Conservation (phyloP, 2,888 invertebrate genomes). For the Megamerina dolium region DNA sequence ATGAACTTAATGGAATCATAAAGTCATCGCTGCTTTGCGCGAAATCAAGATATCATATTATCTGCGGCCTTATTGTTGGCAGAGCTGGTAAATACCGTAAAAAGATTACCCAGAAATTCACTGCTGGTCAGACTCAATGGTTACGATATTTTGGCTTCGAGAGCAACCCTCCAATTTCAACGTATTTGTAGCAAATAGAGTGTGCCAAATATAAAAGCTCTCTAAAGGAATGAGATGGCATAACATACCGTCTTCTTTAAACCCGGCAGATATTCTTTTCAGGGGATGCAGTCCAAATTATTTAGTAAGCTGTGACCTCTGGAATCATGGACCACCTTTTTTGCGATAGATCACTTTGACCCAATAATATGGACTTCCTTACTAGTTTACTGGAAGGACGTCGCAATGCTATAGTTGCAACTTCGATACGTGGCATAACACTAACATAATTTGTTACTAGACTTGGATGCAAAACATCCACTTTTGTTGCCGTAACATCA, state of each 20-base stretch:
- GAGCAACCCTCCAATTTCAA: too few relatives aligned
- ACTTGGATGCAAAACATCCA: too few relatives aligned
- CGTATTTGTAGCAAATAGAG: slow-evolving; percentile 11
- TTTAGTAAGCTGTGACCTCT: too few relatives aligned
- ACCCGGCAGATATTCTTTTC: too few relatives aligned
- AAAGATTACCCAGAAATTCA: slow-evolving; percentile 1
- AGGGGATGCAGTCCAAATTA: slow-evolving; percentile 8
- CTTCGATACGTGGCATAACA: slow-evolving; percentile 2
- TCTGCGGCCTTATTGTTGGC: too few relatives aligned
- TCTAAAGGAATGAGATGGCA: slow-evolving; percentile 8
- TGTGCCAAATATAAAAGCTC: slow-evolving; percentile 10
- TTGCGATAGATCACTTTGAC: slow-evolving; percentile 4
- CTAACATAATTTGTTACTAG: slow-evolving; percentile 2
- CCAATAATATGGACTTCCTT: slow-evolving; percentile 2
- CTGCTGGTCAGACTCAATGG: slow-evolving; percentile 16
- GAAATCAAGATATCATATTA: too few relatives aligned
- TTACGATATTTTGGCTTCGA: too few relatives aligned
- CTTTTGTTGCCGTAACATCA: slow-evolving; percentile 4
- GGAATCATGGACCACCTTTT: too few relatives aligned
- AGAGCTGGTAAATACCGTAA: slow-evolving; percentile 9
- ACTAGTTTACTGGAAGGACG: slow-evolving; percentile 8
- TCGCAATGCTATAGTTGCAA: not conserved
- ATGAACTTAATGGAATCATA: not conserved
- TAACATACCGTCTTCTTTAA: slow-evolving; percentile 13
- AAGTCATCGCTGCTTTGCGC: slow-evolving; percentile 7